phyloP scores from a whole-genome alignment of 1,140 invertebrate species.

The Monomorium pharaonis region DNA sequence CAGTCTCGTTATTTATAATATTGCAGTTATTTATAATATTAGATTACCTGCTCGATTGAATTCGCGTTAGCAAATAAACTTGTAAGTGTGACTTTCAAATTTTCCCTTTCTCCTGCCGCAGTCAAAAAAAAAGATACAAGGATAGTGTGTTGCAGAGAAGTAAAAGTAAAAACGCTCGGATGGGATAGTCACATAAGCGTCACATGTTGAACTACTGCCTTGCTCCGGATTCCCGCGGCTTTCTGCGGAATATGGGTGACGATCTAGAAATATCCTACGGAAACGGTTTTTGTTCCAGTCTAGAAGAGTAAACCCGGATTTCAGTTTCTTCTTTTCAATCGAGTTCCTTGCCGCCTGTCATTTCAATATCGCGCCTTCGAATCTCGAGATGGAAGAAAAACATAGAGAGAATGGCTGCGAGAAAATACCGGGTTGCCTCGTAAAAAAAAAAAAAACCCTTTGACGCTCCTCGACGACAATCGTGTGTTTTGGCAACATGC shows the following conservation, averaged over 20 bases:
- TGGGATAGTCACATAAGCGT: neutral
- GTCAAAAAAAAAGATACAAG: neutral
- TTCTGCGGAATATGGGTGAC: neutral
- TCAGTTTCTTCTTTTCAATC: neutral
- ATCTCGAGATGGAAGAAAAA: conserved; percentile 1
- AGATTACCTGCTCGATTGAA: neutral
- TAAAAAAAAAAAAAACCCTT: neutral
- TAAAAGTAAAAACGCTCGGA: neutral
- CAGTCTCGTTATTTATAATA: neutral
- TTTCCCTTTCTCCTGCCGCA: neutral
- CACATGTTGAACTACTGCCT: neutral
- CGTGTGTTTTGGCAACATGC: conserved; percentile 24
- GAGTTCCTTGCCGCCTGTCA: neutral
- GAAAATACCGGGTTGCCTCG: neutral
- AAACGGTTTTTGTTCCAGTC: neutral
- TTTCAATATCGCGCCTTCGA: conserved; percentile 9
- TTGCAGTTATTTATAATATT: too few relatives aligned
- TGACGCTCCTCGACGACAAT: neutral
- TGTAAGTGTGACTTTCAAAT: too few relatives aligned
- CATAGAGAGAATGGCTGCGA: neutral
- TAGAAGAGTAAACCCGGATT: neutral
- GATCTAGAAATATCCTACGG: neutral
- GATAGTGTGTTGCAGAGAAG: neutral
- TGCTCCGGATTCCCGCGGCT: neutral
- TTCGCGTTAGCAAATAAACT: neutral